A percentile compares a stretch with the other conserved stretches of the same genome.
phyloP scores from a whole-genome alignment of 2,113 vertebrate genomes.

The Zosterops japonicus region DNA sequence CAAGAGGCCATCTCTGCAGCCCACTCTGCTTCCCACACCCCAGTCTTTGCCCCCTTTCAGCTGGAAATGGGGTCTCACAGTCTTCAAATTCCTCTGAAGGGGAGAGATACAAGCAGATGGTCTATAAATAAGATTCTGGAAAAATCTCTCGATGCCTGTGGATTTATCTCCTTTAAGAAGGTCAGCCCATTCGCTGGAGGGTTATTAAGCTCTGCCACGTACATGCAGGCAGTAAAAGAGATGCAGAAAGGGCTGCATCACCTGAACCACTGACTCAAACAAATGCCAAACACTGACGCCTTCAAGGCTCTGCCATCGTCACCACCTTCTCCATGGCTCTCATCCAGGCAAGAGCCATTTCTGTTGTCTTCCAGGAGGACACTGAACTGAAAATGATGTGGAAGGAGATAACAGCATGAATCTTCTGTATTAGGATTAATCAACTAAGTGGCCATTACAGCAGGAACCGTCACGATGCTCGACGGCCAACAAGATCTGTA shows the following conservation, averaged over 20 bases:
- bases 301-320: background rate
- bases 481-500: background rate
- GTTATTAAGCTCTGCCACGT: background rate
- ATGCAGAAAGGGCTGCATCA: background rate
- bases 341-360: background rate
- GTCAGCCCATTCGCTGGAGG: background rate
- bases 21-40: background rate
- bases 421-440: background rate
- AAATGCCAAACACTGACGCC: background rate
- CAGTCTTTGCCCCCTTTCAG: background rate
- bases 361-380: background rate
- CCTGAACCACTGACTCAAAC: background rate
- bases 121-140: background rate
- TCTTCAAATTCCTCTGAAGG: background rate
- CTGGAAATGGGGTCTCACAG: background rate
- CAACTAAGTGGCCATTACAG: background rate
- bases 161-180: background rate
- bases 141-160: background rate
- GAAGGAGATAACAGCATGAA: background rate
- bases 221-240: background rate
- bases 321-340: background rate
- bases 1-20: background rate
- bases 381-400: background rate
- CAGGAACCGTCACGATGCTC: background rate
- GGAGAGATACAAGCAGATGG: background rate